These are phyloP conservation scores for Drosophila melanosoma DNA, from an alignment of 2,888 invertebrate genomes.

Conservation along the genomic window DNA sequence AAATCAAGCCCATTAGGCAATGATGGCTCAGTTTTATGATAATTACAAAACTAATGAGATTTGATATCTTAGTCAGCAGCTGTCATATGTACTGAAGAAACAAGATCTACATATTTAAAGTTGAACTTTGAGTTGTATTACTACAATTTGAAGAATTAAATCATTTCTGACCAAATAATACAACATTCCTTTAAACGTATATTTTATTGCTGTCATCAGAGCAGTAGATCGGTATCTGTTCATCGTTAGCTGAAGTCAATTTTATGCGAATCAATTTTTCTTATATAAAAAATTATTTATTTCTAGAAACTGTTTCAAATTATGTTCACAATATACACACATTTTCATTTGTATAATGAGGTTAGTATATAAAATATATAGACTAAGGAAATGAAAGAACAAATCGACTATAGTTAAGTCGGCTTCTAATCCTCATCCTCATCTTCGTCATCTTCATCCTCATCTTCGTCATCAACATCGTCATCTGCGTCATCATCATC, in stretches of 20 bases:
- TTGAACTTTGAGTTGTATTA: no score
- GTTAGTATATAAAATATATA: conserved; percentile 29
- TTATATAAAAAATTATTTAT: conserved; percentile 48
- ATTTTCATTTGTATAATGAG: conserved; percentile 8
- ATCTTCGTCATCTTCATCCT: conserved; percentile 40
- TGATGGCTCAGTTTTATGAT: neutral
- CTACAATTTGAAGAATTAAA: neutral
- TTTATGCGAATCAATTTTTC: neutral
- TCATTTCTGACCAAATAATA: neutral
- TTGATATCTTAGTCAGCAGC: neutral
- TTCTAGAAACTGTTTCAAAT: conserved; percentile 37
- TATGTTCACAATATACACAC: conserved; percentile 30
- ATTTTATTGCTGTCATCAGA: neutral
- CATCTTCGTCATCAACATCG: neutral
- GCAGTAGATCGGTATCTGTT: neutral
- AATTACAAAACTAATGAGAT: neutral
- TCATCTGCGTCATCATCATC: conserved; percentile 29
- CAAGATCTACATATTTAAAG: neutral
- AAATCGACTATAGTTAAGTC: neutral
- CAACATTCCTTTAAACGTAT: neutral
- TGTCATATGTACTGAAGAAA: neutral
- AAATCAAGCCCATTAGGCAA: conserved; percentile 9
- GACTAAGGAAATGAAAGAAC: conserved; percentile 21
- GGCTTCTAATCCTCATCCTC: conserved; percentile 14
- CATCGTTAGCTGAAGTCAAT: neutral